Evolutionary conservation across 2,797 vertebrate genomes (phyloP).

Genomic region (Enteromius radiatus): DNA sequence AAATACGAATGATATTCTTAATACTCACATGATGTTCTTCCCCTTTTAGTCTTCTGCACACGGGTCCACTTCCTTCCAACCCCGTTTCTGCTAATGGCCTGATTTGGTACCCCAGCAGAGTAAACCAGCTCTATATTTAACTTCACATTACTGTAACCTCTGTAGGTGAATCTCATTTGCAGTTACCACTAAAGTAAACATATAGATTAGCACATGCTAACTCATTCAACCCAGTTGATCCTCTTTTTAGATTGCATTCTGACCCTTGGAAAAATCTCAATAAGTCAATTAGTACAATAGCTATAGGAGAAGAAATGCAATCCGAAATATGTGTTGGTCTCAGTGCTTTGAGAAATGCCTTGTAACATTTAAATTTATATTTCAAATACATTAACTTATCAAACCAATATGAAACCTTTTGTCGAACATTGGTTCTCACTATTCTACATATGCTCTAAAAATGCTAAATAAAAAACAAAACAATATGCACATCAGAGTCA

Average conservation of each 20-base stretch:
- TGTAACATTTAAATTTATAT: neutral
- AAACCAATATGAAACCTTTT: neutral
- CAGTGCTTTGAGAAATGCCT: conserved; percentile 4
- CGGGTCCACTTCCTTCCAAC: neutral
- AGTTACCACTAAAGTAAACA: conserved; percentile 21
- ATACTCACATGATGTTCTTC: neutral
- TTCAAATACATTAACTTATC: neutral
- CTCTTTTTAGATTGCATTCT: conserved; percentile 17
- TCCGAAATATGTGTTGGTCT: neutral
- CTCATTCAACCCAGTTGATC: neutral
- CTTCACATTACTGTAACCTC: conserved; percentile 15
- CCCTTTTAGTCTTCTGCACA: neutral
- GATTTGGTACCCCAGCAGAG: conserved; percentile 47
- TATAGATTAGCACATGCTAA: conserved; percentile 46
- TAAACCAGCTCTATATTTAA: conserved; percentile 50
- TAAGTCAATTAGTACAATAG: conserved; percentile 22
- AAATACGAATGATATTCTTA: neutral
- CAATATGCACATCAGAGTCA: neutral
- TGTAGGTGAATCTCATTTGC: conserved; percentile 19
- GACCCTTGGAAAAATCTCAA: conserved; percentile 10
- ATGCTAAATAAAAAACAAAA: neutral
- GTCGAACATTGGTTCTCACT: neutral
- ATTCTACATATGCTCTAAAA: neutral
- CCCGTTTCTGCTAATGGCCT: conserved; percentile 43
- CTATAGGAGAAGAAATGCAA: neutral